Base-by-base conservation (phyloP, 2,888 invertebrate genomes). In the Ypsolopha scabrella region DNA sequence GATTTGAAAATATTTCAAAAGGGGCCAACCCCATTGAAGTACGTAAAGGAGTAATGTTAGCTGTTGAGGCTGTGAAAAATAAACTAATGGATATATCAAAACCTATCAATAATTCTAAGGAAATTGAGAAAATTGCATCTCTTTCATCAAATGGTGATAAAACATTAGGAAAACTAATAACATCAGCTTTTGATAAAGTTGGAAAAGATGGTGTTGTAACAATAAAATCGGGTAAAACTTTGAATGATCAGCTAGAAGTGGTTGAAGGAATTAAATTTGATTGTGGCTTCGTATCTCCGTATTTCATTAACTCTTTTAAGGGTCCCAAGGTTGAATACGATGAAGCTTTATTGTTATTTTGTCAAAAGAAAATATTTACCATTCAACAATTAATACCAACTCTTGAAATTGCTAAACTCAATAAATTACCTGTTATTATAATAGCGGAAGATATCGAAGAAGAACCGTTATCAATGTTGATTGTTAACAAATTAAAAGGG, bases 241-340 rank as follows among this genome's bases (percentile, higher is more conserved):
- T 99, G 52, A 88, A 88, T 53, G 98, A 99, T 83, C 98, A 99
- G 75, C 82, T 99, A 55, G 98, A 99, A 87, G 60, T 96, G 33
- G 95, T 95, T 67, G 99, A 99, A 81, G 99, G 99, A 51, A 96
- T 99, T 97, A 97, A 97, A 81, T 98, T 99, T 80, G 99, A 99
- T 68, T 90, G 98, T 55, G 99, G 99, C 45, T 99, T 95, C 80
- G 96, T 99, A 69, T 99, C 99, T 4, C 99, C 99, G 0, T 99
- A 99, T 75, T 99, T 99, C 76, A 98, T 99, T 59, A 99, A 99
- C 76, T 95, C 97, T 6, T 87, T 93, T n/a, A 99, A 99, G 88
- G 98, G 97, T 44, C 96, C 97, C 11, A 98, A 94, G 86, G 95
- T 97, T 48, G 99, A 99, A 86, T 99, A 95, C 72, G 96, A 96